Conservation (phyloP, 2,797 vertebrate species). For the Vultur gryphus region DNA sequence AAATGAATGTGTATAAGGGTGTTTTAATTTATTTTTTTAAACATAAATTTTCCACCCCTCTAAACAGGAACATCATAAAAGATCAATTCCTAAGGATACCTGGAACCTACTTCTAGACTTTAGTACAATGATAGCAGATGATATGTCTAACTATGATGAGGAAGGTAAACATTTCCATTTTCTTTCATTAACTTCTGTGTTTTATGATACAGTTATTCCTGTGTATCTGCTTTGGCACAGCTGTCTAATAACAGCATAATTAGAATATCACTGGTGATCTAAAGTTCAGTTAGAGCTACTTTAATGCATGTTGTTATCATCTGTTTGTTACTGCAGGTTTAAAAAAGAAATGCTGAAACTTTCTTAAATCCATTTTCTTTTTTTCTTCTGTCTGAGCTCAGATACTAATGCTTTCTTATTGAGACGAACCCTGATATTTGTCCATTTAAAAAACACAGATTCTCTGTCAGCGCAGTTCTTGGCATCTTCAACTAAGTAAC, state of each 20-base stretch:
- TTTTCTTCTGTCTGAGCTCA: not conserved
- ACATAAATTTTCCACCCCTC: not conserved
- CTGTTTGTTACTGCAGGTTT: not conserved
- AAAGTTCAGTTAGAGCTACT: not conserved
- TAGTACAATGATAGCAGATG: slow-evolving; percentile 98
- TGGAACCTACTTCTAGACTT: slow-evolving; percentile 99
- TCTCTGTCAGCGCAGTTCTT: not conserved
- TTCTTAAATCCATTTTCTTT: not conserved
- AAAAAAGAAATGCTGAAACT: not conserved
- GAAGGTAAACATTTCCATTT: slow-evolving; percentile 82
- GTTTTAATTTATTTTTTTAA: not conserved
- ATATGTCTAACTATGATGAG: slow-evolving; percentile 99
- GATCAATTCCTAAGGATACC: slow-evolving; percentile 97
- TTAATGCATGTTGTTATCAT: not conserved
- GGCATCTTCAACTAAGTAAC: not conserved
- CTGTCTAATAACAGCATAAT: not conserved
- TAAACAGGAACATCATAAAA: slow-evolving; percentile 94
- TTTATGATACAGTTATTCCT: not conserved
- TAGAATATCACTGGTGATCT: not conserved
- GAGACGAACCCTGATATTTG: not conserved
- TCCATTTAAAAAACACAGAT: not conserved
- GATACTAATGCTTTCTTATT: not conserved
- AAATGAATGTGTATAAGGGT: not conserved
- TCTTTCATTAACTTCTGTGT: not conserved
- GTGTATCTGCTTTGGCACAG: not conserved